Evolutionary conservation across 2,113 vertebrate genomes (phyloP).

Genomic region (Odontesthes bonariensis): DNA sequence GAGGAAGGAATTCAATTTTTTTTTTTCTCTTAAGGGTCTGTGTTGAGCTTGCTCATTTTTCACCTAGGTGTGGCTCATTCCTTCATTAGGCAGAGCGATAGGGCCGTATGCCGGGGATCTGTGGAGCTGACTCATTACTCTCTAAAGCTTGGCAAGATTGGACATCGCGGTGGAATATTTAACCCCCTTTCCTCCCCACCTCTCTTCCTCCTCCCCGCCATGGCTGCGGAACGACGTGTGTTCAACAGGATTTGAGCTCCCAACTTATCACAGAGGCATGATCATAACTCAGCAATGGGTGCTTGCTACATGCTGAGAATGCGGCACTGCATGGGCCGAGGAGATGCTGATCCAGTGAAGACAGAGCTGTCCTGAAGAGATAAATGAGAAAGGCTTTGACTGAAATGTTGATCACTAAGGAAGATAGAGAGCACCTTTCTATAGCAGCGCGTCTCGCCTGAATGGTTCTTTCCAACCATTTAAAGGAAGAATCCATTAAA

Average conservation of each 20-base stretch:
- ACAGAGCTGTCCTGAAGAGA: slow-evolving; percentile 14
- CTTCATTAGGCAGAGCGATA: slow-evolving; percentile 68
- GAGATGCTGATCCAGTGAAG: slow-evolving; percentile 40
- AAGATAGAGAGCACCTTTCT: slow-evolving; percentile 19
- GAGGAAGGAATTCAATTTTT: slow-evolving; percentile 36
- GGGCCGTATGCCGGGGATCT: slow-evolving; percentile 42
- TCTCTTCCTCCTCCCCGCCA: background rate
- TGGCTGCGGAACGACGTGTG: slow-evolving; percentile 16
- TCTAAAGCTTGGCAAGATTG: slow-evolving; percentile 41
- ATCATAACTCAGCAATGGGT: slow-evolving; percentile 55
- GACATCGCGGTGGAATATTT: slow-evolving; percentile 40
- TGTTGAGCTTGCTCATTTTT: slow-evolving; percentile 64
- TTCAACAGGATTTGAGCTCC: slow-evolving; percentile 51
- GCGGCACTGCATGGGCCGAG: slow-evolving; percentile 26
- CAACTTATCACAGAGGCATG: slow-evolving; percentile 53
- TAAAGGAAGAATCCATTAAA: background rate
- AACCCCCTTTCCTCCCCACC: slow-evolving; percentile 1
- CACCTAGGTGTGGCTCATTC: slow-evolving; percentile 58
- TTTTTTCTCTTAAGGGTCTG: slow-evolving; percentile 38
- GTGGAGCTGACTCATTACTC: slow-evolving; percentile 68
- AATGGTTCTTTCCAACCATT: slow-evolving; percentile 8
- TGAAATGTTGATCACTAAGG: slow-evolving; percentile 18
- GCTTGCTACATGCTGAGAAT: slow-evolving; percentile 39
- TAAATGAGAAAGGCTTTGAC: slow-evolving; percentile 20
- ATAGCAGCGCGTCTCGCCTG: background rate